Evolutionary conservation across 2,113 vertebrate species (phyloP), one percentile per base, ranked within the genome.

Genomic region (Atlantisia rogersi): DNA sequence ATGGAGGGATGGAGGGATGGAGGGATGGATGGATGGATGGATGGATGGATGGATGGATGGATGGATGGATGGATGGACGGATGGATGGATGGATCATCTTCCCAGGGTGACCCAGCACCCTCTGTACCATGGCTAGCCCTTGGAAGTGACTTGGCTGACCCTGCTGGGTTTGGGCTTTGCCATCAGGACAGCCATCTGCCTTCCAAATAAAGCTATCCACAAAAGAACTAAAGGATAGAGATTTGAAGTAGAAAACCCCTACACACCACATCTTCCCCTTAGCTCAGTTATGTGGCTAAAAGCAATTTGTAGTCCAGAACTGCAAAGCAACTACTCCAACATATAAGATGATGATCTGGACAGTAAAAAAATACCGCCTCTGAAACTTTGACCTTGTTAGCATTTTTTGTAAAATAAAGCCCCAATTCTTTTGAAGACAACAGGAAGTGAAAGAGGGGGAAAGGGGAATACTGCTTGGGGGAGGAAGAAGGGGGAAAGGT

Each of bases 401-500:
- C 69, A 39, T 79, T 69, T 80, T 82, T 71, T 10, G 29, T 62
- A 79, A 94, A 81, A 77, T 29, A 90, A 94, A 79, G 85, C 52
- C 68, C 32, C 59, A 65, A 17, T 56, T 52, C 5, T 88, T 83
- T 55, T 71, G 86, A 75, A 88, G 35, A 56, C 46, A 68, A 53
- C 5, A 2, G 25, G 16, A 84, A 78, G 77, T 14, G 1, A 86
- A 91, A n/a, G 29, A 2, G 8, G 10, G 8, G 31, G 13, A 48
- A 48, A 11, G 56, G 53, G 4, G 48, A 69, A 22, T n/a, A 69
- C 39, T 59, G 28, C 39, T 55, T 64, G 48, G 48, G 21, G 48
- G 20, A 22, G 44, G 44, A 46, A 62, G 37, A 7, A 77, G 48
- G 46, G 62, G 32, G 74, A 39, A 44, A 88, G 55, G 26, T 81